Base-by-base conservation (phyloP, 2,113 vertebrate species). In the Martes martes region DNA sequence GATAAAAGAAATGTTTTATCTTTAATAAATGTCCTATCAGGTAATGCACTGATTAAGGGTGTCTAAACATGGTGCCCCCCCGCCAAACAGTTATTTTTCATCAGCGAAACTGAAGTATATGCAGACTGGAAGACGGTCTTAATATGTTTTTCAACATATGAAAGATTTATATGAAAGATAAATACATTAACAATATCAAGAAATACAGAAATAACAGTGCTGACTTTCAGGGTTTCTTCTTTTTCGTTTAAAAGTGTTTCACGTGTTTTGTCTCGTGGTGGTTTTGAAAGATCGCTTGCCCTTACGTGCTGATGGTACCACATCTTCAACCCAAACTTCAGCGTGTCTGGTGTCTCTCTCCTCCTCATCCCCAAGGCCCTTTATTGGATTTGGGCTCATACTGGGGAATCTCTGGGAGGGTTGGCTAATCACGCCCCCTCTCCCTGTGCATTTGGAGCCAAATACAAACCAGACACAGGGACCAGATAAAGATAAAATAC, bases 1-100 rank as follows among this genome's bases (percentile, higher is more conserved):
- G 65, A 85, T 96, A 97, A 98, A 97, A 95, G 96, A 97, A 98
- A 96, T 97, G 94, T 97, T 98, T 97, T 97, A 80, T 97, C 93
- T 80, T 52, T 14, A 92, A 93, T 98, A 97, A 98, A 97, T 97
- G 96, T 96, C 92, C 97, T 97, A 96, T 98, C 97, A 96, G 97
- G 89, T 95, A 95, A 96, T 85, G 76, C 47, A 33, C 95, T 97
- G 96, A 95, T 94, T 94, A 97, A 95, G 91, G 81, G 42, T 96
- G 81, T 95, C 96, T 96, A 97, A 94, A 95, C 95, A 93, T 50
- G 65, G 55, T 39, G 1, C 7, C 96, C 87, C 73, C 79, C 82
- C 90, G 85, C 89, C 90, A 57, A 88, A 39, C 95, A 86, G 94
- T 97, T 96, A 96, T 89, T 97, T 97, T 97, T 97, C 88, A 71